phyloP scores from a whole-genome alignment of 2,113 vertebrate genomes.

The Agapornis roseicollis region DNA sequence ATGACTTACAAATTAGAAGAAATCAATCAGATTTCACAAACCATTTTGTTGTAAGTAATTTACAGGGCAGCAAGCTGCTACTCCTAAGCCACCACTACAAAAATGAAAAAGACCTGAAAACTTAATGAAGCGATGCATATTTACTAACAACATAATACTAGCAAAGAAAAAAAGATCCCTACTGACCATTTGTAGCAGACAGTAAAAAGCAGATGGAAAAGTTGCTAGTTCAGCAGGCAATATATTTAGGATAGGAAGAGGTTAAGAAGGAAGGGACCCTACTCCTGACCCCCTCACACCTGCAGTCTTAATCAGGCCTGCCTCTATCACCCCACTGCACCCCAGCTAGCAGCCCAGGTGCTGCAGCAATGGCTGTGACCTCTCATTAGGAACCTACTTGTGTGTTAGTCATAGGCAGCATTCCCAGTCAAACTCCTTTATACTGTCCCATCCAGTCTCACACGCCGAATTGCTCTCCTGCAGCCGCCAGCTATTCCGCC shows the following conservation, averaged over 20 bases:
- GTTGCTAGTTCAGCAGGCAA: background rate
- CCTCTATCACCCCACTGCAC: background rate
- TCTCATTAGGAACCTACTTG: background rate
- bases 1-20: background rate
- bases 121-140: background rate
- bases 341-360: background rate
- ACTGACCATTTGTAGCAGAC: background rate
- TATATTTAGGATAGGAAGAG: background rate
- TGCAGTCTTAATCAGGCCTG: background rate
- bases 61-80: background rate
- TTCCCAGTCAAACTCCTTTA: background rate
- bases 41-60: background rate
- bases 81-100: background rate
- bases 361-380: background rate
- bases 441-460: fast-evolving
- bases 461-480: fast-evolving
- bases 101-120: background rate
- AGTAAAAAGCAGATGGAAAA: background rate
- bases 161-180: background rate
- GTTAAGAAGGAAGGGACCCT: background rate
- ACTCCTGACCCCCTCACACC: background rate
- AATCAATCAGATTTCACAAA: background rate
- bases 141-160: background rate
- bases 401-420: background rate
- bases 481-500: background rate